Evolutionary conservation across 2,888 invertebrate genomes (phyloP).

Genomic region (Patella pellucida): DNA sequence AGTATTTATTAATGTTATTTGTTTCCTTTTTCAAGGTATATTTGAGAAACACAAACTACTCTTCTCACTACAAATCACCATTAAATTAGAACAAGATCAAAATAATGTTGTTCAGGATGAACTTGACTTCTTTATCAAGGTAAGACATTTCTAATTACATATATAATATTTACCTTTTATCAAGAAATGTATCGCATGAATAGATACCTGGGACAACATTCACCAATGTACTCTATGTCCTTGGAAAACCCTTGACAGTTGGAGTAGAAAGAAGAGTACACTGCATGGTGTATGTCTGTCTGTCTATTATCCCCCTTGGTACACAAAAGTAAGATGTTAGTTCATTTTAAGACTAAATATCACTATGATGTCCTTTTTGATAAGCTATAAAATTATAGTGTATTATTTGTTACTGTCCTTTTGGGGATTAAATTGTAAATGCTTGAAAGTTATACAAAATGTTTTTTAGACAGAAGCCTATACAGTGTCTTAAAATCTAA

Average conservation of each 20-base stretch:
- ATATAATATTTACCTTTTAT: background rate
- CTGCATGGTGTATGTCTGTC: background rate
- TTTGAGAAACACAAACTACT: slow-evolving; percentile 92
- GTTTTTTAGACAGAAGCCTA: background rate
- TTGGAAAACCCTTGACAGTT: too few species aligned
- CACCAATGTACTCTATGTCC: background rate
- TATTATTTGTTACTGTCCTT: background rate
- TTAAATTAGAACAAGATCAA: slow-evolving; percentile 83
- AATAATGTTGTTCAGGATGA: slow-evolving; percentile 78
- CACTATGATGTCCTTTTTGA: background rate
- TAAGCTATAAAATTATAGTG: background rate
- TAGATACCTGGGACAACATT: background rate
- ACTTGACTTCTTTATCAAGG: slow-evolving; percentile 94
- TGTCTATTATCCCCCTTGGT: background rate
- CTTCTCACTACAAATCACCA: slow-evolving; percentile 91
- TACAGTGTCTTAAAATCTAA: background rate
- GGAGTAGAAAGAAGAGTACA: too few species aligned
- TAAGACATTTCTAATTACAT: slow-evolving; percentile 1
- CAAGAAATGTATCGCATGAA: background rate
- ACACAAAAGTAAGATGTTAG: background rate
- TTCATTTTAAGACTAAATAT: too few species aligned
- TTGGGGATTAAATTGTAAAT: background rate
- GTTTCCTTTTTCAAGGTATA: slow-evolving; percentile 76
- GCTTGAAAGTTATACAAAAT: background rate
- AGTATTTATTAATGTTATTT: background rate